Conservation (phyloP, 2,888 invertebrate genomes). For the Melieria omissa region DNA sequence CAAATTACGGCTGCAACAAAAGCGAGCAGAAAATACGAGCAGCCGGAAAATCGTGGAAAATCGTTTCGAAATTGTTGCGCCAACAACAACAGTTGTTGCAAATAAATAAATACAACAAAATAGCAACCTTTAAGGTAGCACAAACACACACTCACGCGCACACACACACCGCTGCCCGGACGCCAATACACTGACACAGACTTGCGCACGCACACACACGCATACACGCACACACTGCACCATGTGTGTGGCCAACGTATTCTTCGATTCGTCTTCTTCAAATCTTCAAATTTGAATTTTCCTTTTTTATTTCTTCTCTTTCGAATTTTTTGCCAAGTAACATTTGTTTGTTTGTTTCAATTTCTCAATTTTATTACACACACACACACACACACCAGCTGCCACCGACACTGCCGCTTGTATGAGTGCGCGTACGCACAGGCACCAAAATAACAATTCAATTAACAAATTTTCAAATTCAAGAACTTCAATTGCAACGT, state of each 20-base stretch:
- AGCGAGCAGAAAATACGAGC: no score
- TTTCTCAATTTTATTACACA: neutral
- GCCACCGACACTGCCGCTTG: constrained; percentile 2
- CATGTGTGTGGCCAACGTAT: neutral
- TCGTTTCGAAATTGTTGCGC: neutral
- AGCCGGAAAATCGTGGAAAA: neutral
- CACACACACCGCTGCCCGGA: no score
- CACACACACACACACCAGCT: neutral
- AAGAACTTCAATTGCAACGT: no score
- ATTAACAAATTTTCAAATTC: no score
- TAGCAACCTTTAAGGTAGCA: no score
- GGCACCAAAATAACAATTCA: no score
- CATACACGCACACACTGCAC: neutral
- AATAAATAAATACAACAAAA: no score
- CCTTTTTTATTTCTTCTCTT: neutral
- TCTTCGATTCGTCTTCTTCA: neutral
- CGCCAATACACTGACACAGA: neutral
- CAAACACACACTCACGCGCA: no score
- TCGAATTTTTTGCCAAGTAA: neutral
- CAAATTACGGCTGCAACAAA: no score
- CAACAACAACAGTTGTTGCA: neutral
- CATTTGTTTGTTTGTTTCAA: neutral
- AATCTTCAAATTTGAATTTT: constrained; percentile 10
- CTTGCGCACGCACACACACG: neutral
- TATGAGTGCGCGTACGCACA: neutral